phyloP scores from a whole-genome alignment of 2,888 invertebrate genomes.

The Magallana nippona region DNA sequence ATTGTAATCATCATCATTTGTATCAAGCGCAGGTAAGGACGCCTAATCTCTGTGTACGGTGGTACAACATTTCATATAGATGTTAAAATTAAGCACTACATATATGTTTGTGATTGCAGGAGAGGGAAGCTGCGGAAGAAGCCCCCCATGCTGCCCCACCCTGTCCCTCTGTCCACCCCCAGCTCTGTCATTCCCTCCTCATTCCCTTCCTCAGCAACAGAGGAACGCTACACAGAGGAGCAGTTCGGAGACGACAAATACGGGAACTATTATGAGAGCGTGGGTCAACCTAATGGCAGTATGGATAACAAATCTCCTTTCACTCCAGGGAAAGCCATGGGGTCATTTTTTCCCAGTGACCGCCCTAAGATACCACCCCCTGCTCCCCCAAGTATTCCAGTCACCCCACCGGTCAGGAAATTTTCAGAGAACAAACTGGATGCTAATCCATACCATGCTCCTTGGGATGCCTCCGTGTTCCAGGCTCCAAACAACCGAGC shows the following conservation, averaged over 20 bases:
- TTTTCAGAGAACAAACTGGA: slow-evolving; percentile 33
- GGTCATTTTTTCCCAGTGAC: slow-evolving; percentile 49
- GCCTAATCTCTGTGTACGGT: not conserved
- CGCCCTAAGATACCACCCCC: slow-evolving; percentile 30
- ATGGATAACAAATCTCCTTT: slow-evolving; percentile 39
- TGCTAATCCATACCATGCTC: slow-evolving; percentile 50
- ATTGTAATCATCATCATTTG: slow-evolving; percentile 59
- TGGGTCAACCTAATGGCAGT: slow-evolving; percentile 41
- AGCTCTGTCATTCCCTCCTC: slow-evolving; percentile 9
- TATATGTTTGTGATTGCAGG: slow-evolving; percentile 20
- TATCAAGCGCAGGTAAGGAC: slow-evolving; percentile 56
- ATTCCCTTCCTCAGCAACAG: slow-evolving; percentile 32
- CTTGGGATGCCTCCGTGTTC: slow-evolving; percentile 49
- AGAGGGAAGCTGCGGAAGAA: slow-evolving; percentile 30
- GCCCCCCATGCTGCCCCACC: slow-evolving; percentile 36
- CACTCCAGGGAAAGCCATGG: slow-evolving; percentile 48
- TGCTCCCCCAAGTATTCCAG: slow-evolving; percentile 29
- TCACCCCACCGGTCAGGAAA: slow-evolving; percentile 29
- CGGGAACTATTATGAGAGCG: slow-evolving; percentile 51
- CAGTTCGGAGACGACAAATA: slow-evolving; percentile 33
- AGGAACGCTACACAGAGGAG: slow-evolving; percentile 27
- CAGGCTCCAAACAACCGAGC: slow-evolving; percentile 46
- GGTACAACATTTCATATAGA: not conserved
- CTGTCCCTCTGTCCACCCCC: slow-evolving; percentile 35
- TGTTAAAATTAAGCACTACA: too few relatives aligned